A percentile compares a stretch with the other conserved stretches of the same genome.
These are phyloP conservation scores for Sapayoa aenigma DNA, from an alignment of 2,113 vertebrate species.

Conservation along the genomic window DNA sequence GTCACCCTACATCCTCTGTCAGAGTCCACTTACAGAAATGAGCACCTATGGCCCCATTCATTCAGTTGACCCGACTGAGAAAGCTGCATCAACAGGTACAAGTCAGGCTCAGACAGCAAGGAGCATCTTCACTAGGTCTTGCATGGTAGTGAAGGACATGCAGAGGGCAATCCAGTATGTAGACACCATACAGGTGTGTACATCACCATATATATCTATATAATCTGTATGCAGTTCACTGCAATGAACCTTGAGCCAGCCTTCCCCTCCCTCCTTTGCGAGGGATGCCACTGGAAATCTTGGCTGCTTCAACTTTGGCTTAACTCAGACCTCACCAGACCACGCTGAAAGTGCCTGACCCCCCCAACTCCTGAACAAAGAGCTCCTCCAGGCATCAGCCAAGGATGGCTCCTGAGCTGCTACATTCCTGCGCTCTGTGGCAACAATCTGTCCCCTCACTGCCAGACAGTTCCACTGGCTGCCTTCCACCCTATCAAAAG, in stretches of 20 bases:
- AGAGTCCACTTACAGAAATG: not conserved
- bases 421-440: accelerated
- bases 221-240: too few species aligned
- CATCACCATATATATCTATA: accelerated
- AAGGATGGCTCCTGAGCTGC: not conserved
- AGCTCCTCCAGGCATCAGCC: not conserved
- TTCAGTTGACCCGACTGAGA: not conserved
- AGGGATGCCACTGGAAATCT: not conserved
- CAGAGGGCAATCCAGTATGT: accelerated
- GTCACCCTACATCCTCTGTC: not conserved
- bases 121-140: not conserved
- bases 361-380: not conserved
- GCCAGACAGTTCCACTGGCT: not conserved
- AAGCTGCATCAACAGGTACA: not conserved
- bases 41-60: accelerated
- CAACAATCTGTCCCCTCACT: not conserved
- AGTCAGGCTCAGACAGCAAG: not conserved
- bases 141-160: not conserved
- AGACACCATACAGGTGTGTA: not conserved
- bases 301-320: not conserved
- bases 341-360: not conserved
- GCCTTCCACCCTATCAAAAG: not conserved
- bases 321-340: not conserved
- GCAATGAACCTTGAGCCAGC: not conserved
- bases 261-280: not conserved